These are phyloP conservation scores for Magallana ariakensis DNA, from an alignment of 1,140 invertebrate genomes.

Conservation along the genomic window DNA sequence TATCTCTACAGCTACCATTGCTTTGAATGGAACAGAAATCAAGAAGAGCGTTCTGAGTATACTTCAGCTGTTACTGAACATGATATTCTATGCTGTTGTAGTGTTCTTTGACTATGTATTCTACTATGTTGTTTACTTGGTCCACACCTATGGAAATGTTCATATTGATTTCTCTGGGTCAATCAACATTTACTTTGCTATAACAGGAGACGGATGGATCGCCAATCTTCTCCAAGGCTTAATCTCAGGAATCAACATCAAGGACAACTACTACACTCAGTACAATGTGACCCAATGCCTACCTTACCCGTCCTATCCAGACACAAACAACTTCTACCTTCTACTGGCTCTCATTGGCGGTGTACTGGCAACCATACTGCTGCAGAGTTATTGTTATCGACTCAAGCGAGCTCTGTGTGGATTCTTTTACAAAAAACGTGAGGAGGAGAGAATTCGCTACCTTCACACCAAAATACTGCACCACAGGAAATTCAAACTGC, in stretches of 20 bases:
- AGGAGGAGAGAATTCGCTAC: slow-evolving; percentile 52
- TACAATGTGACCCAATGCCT: slow-evolving; percentile 50
- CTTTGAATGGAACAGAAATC: slow-evolving; percentile 39
- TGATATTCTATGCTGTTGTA: slow-evolving; percentile 51
- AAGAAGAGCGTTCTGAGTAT: slow-evolving; percentile 46
- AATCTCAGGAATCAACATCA: neutral
- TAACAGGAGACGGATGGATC: slow-evolving; percentile 56
- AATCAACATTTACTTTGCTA: slow-evolving; percentile 37
- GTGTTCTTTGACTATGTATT: slow-evolving; percentile 59
- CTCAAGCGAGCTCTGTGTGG: slow-evolving; percentile 44
- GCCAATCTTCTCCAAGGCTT: slow-evolving; percentile 54
- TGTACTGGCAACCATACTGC: slow-evolving; percentile 47
- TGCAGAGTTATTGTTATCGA: slow-evolving; percentile 59
- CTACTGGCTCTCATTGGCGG: slow-evolving; percentile 38
- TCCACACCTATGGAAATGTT: slow-evolving; percentile 56
- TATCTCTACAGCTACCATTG: slow-evolving; percentile 39
- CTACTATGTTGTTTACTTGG: slow-evolving; percentile 57
- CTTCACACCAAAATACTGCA: slow-evolving; percentile 49
- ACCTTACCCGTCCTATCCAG: slow-evolving; percentile 43
- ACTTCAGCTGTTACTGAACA: slow-evolving; percentile 51
- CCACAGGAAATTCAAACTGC: slow-evolving; percentile 29
- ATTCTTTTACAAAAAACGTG: slow-evolving; percentile 53
- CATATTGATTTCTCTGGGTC: slow-evolving; percentile 50
- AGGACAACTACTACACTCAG: slow-evolving; percentile 41
- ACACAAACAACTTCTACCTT: slow-evolving; percentile 35